A percentile compares a stretch with the other conserved stretches of the same genome.
Conservation (phyloP, 2,113 vertebrate genomes). For the Ptilorrhoa leucosticta region DNA sequence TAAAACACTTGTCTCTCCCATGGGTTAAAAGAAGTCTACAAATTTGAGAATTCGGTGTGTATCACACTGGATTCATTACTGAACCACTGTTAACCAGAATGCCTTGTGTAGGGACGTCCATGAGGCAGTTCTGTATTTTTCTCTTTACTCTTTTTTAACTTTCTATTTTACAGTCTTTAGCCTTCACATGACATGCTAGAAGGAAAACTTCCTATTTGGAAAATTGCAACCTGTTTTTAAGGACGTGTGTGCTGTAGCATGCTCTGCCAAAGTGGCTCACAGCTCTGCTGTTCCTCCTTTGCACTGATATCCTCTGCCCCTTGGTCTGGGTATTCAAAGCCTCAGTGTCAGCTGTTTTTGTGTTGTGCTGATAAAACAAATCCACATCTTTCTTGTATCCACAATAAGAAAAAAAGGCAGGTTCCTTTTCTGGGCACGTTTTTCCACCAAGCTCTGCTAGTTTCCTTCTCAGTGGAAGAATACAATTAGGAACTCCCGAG, state of each 20-base stretch:
- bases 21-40: background rate
- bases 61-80: background rate
- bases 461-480: background rate
- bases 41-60: background rate
- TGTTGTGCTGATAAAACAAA: conserved; percentile 57
- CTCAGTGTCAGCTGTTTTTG: conserved; percentile 32
- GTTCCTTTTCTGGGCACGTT: conserved; percentile 28
- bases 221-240: background rate
- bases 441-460: background rate
- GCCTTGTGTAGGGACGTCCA: rapidly evolving
- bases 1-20: background rate
- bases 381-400: background rate
- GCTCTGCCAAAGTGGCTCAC: background rate
- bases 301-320: background rate
- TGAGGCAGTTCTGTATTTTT: background rate
- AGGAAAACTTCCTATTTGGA: background rate
- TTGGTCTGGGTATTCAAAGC: background rate
- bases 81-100: background rate
- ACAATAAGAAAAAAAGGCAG: background rate
- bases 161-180: background rate
- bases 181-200: background rate
- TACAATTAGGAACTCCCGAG: background rate
- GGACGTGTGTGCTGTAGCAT: background rate
- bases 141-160: background rate
- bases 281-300: background rate